A percentile compares a stretch with the other conserved stretches of the same genome.
Conservation (phyloP, 2,113 vertebrate species). For the Cyphomyrus plagiostoma region DNA sequence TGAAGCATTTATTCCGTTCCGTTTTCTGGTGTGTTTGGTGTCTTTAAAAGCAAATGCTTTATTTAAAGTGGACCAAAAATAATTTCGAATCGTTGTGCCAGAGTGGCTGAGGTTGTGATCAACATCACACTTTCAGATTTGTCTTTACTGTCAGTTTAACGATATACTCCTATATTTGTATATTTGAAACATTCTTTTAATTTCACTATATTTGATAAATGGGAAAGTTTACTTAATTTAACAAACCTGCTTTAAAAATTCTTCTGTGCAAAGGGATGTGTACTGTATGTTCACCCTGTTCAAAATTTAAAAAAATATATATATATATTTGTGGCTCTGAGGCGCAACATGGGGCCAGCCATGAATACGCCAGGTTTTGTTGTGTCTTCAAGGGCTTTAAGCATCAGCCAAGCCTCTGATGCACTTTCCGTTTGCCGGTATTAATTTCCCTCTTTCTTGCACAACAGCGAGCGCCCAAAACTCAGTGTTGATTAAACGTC, state of each 20-base stretch:
- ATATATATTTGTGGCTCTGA: conserved; percentile 3
- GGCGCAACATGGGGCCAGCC: not conserved
- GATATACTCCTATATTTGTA: conserved; percentile 80
- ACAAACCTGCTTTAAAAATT: conserved; percentile 52
- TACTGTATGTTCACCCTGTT: conserved; percentile 9
- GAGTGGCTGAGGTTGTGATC: conserved; percentile 31
- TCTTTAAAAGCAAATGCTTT: conserved; percentile 18
- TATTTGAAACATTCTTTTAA: conserved; percentile 69
- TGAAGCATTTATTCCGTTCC: not conserved
- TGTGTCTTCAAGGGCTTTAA: conserved; percentile 5
- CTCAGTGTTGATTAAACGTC: not conserved
- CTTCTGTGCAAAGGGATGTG: conserved; percentile 27
- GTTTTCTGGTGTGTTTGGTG: not conserved
- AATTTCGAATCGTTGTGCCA: not conserved
- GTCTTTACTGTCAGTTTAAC: conserved; percentile 68
- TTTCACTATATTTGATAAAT: conserved; percentile 72
- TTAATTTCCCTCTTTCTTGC: not conserved
- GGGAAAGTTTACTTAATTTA: conserved; percentile 67
- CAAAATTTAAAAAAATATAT: not conserved
- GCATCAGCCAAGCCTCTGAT: not conserved
- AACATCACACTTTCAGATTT: conserved; percentile 75
- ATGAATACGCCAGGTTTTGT: not conserved
- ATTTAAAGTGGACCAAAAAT: conserved; percentile 61
- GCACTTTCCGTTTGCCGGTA: not conserved
- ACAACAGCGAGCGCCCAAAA: conserved; percentile 5